Evolutionary conservation across 2,888 invertebrate genomes (phyloP), one percentile per base, ranked within the genome.

Genomic region (Zygaena filipendulae): DNA sequence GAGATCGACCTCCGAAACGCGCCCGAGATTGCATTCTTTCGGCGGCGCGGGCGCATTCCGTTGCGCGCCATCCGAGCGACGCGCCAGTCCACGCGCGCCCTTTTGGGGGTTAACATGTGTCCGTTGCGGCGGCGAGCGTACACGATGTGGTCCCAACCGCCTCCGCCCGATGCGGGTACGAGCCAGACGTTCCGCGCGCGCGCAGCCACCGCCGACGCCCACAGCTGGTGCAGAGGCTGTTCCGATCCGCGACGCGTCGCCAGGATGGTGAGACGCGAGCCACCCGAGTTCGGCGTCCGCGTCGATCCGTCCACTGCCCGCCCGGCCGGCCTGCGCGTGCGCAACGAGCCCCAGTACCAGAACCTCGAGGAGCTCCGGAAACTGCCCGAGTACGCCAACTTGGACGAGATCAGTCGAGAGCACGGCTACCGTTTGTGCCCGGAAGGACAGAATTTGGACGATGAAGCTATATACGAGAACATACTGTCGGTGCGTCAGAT

Each of bases 21-120:
- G 77, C 70, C 79, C 77, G 79, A 77, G 79, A 79, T 79, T 77
- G 75, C 80, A 81, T 79, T 81, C 80, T 80, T 81, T 79, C 75
- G 79, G 77, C 74, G 62, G 72, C 61, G 69, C 77, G 75, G 77
- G 80, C 75, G 63, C 81, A 80, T 80, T 81, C 81, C 80, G 59
- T 66, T 51, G 72, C 69, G 67, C 72, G 69, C 68, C 69, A 69
- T 68, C 70, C 66, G 69, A 67, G 59, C 70, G 13, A 62, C 60
- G 66, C 69, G 70, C 63, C 75, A 77, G 77, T 77, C 71, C 71
- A 56, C 69, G 71, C 69, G 75, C 75, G 75, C 75, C 77, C 75
- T 77, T 75, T 74, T 77, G 71, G 79, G 79, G 77, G 75, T 72
- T 74, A 79, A 79, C 70, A 79, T 79, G 79, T 79, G 79, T 74